phyloP scores from a whole-genome alignment of 2,797 vertebrate genomes.

The Lagocephalus sceleratus region DNA sequence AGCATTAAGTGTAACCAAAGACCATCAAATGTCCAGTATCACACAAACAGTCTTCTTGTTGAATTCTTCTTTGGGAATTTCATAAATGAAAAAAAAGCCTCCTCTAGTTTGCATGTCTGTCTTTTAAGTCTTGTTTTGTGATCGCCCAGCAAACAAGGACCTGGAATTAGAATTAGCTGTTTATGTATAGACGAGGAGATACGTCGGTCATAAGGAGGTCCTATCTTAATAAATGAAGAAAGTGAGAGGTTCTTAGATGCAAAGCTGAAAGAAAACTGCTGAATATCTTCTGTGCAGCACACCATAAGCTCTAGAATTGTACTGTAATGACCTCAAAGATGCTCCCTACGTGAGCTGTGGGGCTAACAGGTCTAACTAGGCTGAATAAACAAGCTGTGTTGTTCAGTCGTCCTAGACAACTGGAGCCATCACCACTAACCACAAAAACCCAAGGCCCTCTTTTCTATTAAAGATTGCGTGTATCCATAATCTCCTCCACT shows the following conservation, averaged over 20 bases:
- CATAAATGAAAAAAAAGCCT: no score
- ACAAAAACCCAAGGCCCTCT: constrained; percentile 63
- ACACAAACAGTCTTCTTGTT: no score
- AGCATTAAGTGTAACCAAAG: no score
- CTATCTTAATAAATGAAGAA: no score
- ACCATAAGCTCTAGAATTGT: neutral
- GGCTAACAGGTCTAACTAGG: constrained; percentile 24
- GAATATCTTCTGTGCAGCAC: no score
- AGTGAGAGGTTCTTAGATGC: no score
- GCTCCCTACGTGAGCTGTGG: constrained; percentile 15
- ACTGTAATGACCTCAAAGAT: constrained; percentile 30
- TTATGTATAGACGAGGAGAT: no score
- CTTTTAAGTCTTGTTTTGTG: neutral
- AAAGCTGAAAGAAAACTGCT: no score
- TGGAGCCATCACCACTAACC: constrained; percentile 69
- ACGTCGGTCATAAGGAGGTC: neutral
- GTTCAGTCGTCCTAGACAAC: constrained; percentile 68
- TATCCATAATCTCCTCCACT: constrained; percentile 43
- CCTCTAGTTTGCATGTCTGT: neutral
- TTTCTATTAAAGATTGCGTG: constrained; percentile 61
- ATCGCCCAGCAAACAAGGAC: neutral
- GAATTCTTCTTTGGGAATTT: no score
- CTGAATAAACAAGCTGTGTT: constrained; percentile 64
- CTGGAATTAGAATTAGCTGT: neutral
- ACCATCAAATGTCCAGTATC: no score